Evolutionary conservation across 2,888 invertebrate species (phyloP).

Genomic region (Lottia gigantea): DNA sequence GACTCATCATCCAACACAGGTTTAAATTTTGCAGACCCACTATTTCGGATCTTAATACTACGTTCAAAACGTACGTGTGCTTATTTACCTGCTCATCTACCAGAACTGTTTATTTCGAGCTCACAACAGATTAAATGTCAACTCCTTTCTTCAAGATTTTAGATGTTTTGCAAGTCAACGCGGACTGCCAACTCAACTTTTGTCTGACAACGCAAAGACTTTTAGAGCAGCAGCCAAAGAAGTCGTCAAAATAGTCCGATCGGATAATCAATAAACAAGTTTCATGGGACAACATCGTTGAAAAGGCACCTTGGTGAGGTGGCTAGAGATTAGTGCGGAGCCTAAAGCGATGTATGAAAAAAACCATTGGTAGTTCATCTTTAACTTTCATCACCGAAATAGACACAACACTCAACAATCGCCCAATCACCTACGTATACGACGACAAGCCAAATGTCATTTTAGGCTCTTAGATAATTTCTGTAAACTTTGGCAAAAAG

Average conservation of each 20-base stretch:
- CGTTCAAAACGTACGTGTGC: not conserved
- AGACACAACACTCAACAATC: not conserved
- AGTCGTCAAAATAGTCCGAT: not conserved
- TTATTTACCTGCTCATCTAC: not conserved
- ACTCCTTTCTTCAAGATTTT: not conserved
- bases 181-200: not conserved
- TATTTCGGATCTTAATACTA: not conserved
- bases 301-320: not conserved
- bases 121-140: not conserved
- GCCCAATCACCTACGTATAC: not conserved
- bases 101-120: not conserved
- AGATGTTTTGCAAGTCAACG: not conserved
- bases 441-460: not conserved
- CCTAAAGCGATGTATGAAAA: not conserved
- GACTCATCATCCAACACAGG: no score
- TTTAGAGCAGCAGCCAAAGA: not conserved
- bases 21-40: not conserved
- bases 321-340: not conserved
- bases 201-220: not conserved
- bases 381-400: not conserved
- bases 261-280: not conserved
- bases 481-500: no score
- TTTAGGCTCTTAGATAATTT: not conserved
- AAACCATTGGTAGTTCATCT: not conserved
- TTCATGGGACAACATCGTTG: not conserved